phyloP scores from a whole-genome alignment of 2,888 invertebrate species.

The Caenorhabditis sp. region DNA sequence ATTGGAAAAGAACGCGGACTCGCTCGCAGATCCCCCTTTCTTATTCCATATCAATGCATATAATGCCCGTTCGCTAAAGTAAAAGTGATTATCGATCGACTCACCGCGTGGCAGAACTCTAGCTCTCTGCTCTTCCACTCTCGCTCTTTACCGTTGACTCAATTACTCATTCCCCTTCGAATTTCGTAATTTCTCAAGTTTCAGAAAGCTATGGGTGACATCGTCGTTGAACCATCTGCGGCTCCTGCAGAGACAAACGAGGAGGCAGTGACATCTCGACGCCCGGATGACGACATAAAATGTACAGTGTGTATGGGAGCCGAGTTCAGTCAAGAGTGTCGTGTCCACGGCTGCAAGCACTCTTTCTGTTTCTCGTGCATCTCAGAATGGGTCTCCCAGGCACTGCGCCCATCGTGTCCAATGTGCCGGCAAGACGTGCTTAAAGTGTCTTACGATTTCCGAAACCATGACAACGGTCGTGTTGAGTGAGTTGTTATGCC shows the following conservation, averaged over 20 bases:
- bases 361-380: constrained; percentile 61
- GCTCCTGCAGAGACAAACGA: not conserved
- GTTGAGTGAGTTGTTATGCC: constrained; percentile 21
- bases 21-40: too few species aligned
- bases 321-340: constrained; percentile 31
- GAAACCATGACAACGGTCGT: not conserved
- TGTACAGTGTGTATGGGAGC: constrained; percentile 50
- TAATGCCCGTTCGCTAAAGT: too few species aligned
- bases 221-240: not conserved
- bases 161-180: not conserved
- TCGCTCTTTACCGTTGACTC: not conserved
- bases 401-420: constrained; percentile 42
- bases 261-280: not conserved
- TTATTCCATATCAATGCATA: too few species aligned
- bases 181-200: constrained; percentile 4
- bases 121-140: not conserved
- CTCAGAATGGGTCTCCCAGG: constrained; percentile 54
- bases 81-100: not conserved
- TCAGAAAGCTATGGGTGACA: constrained; percentile 43
- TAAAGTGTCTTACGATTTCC: constrained; percentile 36
- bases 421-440: constrained; percentile 40
- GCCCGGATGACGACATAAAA: constrained; percentile 1
- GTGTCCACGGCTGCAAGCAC: constrained; percentile 49
- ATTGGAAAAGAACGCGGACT: too few species aligned
- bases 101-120: not conserved